These are phyloP conservation scores for Burhinus oedicnemus DNA, from an alignment of 2,113 vertebrate species.

Conservation along the genomic window DNA sequence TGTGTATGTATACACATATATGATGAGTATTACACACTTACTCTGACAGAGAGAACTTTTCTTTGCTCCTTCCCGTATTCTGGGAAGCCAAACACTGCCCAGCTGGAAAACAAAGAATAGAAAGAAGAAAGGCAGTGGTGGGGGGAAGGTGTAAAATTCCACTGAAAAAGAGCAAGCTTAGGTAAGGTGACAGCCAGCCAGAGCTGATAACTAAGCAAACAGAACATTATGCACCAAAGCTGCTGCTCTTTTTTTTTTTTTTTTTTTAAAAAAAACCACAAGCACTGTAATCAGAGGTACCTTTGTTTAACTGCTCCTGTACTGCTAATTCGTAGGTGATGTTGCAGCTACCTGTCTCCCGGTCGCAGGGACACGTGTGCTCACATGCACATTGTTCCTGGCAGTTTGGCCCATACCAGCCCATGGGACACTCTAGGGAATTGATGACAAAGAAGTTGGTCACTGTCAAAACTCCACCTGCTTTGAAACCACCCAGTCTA, in stretches of 20 bases:
- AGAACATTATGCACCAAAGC: neutral
- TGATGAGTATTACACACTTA: constrained; percentile 67
- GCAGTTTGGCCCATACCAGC: constrained; percentile 83
- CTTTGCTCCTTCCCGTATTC: constrained; percentile 40
- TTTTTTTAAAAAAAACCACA: too few species aligned
- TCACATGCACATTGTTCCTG: constrained; percentile 78
- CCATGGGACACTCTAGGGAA: constrained; percentile 81
- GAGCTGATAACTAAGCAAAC: neutral
- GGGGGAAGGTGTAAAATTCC: neutral
- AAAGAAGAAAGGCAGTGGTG: neutral
- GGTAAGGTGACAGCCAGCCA: neutral
- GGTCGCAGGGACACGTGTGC: constrained; percentile 83
- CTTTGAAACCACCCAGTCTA: neutral
- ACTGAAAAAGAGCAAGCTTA: neutral
- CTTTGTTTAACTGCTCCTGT: constrained; percentile 75
- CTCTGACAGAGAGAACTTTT: constrained; percentile 74
- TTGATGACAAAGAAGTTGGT: rapidly evolving
- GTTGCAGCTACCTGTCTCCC: constrained; percentile 84
- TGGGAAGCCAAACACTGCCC: constrained; percentile 76
- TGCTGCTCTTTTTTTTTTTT: neutral
- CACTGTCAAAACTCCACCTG: neutral
- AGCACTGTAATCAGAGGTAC: constrained; percentile 29
- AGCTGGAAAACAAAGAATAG: constrained; percentile 68
- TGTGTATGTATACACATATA: rapidly evolving
- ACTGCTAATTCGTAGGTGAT: neutral